These are phyloP conservation scores for Lutjanus erythropterus DNA, from an alignment of 2,113 vertebrate genomes.

Conservation along the genomic window DNA sequence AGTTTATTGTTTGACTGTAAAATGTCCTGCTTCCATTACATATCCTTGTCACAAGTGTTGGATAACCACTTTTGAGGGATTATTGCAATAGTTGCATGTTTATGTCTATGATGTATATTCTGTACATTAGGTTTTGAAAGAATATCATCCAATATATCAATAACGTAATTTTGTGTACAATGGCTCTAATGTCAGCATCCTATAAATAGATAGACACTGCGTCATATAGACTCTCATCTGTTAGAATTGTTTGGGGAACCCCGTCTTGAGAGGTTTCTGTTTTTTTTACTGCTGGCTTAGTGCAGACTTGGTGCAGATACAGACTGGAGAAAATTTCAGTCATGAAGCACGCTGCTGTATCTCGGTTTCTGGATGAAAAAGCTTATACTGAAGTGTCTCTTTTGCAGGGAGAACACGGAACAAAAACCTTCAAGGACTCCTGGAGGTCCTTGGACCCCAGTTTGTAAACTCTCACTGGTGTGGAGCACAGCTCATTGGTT, in stretches of 20 bases:
- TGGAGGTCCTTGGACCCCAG: conserved; percentile 63
- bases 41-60: too few species aligned
- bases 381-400: not conserved
- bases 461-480: conserved; percentile 21
- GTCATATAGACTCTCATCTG: conserved; percentile 7
- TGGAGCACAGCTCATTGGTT: not conserved
- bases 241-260: not conserved
- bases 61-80: too few species aligned
- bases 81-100: too few species aligned
- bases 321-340: not conserved
- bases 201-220: too few species aligned
- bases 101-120: too few species aligned
- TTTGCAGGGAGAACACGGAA: not conserved
- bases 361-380: not conserved
- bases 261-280: not conserved
- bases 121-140: too few species aligned
- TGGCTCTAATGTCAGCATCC: too few species aligned
- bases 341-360: not conserved
- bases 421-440: conserved; percentile 66
- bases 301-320: not conserved
- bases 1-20: too few species aligned
- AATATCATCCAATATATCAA: too few species aligned
- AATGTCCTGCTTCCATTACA: too few species aligned
- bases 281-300: not conserved
- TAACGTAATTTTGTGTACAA: too few species aligned